Conservation (phyloP, 2,888 invertebrate genomes). For the Carcina quercana region DNA sequence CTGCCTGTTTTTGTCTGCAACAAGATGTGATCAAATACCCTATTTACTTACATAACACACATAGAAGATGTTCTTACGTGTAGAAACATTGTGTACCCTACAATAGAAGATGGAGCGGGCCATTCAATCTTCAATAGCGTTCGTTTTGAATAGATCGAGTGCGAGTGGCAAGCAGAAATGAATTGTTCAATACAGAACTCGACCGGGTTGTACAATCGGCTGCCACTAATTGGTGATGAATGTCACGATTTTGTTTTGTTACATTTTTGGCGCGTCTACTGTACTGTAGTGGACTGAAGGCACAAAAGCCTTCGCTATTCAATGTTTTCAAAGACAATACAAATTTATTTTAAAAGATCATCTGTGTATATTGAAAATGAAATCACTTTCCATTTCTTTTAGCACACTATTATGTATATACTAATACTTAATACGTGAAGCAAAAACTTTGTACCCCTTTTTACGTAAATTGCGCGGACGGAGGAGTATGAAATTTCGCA, state of each 20-base stretch:
- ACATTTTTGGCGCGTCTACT: constrained; percentile 1
- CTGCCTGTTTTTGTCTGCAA: constrained; percentile 8
- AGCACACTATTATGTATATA: too few relatives aligned
- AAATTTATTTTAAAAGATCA: too few relatives aligned
- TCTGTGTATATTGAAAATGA: too few relatives aligned
- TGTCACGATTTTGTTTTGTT: constrained; percentile 5
- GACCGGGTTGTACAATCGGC: constrained; percentile 9
- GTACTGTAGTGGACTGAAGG: too few relatives aligned
- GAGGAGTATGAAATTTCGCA: too few relatives aligned
- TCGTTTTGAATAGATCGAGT: constrained; percentile 6
- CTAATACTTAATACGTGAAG: too few relatives aligned
- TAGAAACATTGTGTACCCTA: constrained; percentile 24
- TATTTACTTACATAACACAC: constrained; percentile 1
- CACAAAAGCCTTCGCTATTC: too few relatives aligned
- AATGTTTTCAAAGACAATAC: too few relatives aligned
- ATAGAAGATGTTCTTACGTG: constrained; percentile 16
- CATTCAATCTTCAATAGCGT: constrained; percentile 23
- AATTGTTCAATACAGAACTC: constrained; percentile 9
- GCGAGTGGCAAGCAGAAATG: constrained; percentile 13
- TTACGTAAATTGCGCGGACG: too few relatives aligned
- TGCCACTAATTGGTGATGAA: constrained; percentile 6
- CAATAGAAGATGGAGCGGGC: constrained; percentile 35
- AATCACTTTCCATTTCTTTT: too few relatives aligned
- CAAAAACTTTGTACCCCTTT: too few relatives aligned
- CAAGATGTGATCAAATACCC: constrained; percentile 6